Conservation (phyloP, 2,797 vertebrate species). For the Rhodeus uyekii region DNA sequence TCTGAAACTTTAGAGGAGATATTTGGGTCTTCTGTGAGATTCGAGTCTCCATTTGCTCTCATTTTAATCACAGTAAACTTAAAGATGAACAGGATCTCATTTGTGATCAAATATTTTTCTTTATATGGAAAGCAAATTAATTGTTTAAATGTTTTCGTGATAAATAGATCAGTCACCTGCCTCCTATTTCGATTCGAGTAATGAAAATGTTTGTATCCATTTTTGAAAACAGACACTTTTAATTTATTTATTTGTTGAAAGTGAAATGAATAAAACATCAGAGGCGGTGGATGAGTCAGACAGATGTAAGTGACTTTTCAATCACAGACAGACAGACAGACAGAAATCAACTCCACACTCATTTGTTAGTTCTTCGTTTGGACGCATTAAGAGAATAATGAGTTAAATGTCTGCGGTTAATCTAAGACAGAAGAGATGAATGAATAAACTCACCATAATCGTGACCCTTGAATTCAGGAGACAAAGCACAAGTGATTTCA, state of each 20-base stretch:
- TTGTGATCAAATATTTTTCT: background rate
- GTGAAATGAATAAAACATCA: constrained; percentile 6
- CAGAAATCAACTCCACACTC: background rate
- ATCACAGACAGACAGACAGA: background rate
- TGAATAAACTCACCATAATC: constrained; percentile 46
- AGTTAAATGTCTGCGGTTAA: background rate
- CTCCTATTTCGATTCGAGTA: background rate
- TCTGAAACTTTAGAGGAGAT: background rate
- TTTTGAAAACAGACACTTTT: constrained; percentile 9
- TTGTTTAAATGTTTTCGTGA: background rate
- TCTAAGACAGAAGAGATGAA: background rate
- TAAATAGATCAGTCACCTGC: background rate
- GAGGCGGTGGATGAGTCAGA: background rate
- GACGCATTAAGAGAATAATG: background rate
- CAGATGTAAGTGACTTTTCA: background rate
- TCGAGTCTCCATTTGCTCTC: background rate
- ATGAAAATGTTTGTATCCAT: background rate
- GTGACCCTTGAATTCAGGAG: background rate
- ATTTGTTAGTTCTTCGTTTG: background rate
- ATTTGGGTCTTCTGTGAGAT: background rate
- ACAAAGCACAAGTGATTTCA: constrained; percentile 10
- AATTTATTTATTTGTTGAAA: constrained; percentile 6
- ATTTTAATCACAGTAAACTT: background rate
- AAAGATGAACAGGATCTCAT: background rate
- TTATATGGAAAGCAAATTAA: background rate